These are phyloP conservation scores for Lumbricus terrestris DNA, from an alignment of 2,888 invertebrate genomes.

Conservation along the genomic window DNA sequence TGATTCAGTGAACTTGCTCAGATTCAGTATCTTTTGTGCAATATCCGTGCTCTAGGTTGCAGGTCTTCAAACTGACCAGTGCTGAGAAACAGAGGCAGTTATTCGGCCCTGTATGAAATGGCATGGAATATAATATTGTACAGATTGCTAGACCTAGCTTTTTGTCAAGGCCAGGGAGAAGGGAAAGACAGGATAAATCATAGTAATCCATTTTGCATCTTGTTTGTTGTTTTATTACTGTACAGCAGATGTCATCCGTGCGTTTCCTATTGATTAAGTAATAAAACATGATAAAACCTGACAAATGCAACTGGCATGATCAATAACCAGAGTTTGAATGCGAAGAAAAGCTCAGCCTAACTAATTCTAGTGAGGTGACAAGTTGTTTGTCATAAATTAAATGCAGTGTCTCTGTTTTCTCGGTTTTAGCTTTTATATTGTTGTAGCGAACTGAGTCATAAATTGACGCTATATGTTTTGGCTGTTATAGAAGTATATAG, in stretches of 20 bases:
- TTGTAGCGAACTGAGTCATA: neutral
- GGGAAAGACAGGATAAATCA: neutral
- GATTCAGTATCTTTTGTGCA: neutral
- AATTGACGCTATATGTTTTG: neutral
- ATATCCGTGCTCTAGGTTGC: neutral
- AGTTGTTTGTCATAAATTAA: conserved; percentile 3
- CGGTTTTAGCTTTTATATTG: neutral
- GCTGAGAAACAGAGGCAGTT: neutral
- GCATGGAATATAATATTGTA: neutral
- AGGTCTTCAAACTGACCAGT: neutral
- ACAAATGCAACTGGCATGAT: neutral
- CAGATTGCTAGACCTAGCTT: neutral
- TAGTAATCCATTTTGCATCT: neutral
- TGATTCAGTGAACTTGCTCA: neutral
- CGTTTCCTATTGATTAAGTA: neutral
- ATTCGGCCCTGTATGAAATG: neutral
- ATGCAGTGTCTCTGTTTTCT: neutral
- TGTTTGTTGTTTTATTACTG: neutral
- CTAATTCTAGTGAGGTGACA: conserved; percentile 3
- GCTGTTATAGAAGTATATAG: neutral
- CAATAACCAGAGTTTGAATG: neutral
- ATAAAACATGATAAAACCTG: neutral
- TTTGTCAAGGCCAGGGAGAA: neutral
- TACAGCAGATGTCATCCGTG: neutral
- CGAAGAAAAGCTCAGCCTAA: neutral